Percentiles rank a stretch among this genome's conserved stretches.
phyloP scores from a whole-genome alignment of 2,797 vertebrate species.

The Acipenser transmontanus region DNA sequence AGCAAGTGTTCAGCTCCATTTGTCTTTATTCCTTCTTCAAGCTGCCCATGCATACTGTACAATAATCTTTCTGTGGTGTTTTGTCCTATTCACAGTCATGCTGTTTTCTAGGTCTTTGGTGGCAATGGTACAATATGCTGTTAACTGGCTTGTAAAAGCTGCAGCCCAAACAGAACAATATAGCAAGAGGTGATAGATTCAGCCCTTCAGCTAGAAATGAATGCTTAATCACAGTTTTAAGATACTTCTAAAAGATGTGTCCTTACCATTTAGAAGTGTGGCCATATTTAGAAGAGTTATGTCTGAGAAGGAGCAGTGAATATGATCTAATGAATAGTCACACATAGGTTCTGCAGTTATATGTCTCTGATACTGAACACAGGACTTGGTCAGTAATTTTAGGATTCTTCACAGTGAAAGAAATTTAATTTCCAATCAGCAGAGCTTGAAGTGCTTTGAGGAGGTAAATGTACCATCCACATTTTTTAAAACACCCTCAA shows the following conservation, averaged over 20 bases:
- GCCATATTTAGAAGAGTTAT: neutral
- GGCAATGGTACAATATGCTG: slow-evolving; percentile 8
- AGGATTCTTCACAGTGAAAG: neutral
- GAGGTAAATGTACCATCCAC: neutral
- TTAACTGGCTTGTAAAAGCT: slow-evolving; percentile 35
- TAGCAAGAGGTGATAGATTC: slow-evolving; percentile 41
- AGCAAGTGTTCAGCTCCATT: slow-evolving; percentile 7
- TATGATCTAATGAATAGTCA: neutral
- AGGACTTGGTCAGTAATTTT: slow-evolving; percentile 9
- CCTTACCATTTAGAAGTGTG: neutral
- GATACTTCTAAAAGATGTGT: neutral
- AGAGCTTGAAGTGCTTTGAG: slow-evolving; percentile 6
- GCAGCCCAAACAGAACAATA: slow-evolving; percentile 31
- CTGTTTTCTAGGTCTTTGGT: neutral
- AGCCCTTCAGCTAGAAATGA: neutral
- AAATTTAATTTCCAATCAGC: slow-evolving; percentile 1
- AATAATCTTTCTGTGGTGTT: neutral
- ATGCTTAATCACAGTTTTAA: neutral
- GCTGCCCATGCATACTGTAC: neutral
- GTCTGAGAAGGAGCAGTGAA: neutral
- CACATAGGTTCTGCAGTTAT: neutral
- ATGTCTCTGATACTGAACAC: neutral
- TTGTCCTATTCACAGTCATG: neutral
- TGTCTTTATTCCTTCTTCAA: slow-evolving; percentile 12
- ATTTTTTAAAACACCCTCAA: no score